Evolutionary conservation across 2,888 invertebrate genomes (phyloP).

Genomic region (Agrilus mali): DNA sequence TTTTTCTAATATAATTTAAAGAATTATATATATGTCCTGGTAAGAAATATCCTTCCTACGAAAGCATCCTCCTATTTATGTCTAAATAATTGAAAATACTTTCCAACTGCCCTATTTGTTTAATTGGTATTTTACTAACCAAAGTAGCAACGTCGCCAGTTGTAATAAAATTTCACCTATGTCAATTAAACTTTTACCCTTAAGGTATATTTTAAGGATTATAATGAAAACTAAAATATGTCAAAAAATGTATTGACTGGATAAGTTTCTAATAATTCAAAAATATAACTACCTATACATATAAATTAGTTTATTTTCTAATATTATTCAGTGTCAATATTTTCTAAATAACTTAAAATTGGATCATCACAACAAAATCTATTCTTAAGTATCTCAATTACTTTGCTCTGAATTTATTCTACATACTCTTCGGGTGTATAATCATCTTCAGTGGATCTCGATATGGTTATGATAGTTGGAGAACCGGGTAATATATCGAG

Average conservation of each 20-base stretch:
- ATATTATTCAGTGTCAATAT: conserved; percentile 12
- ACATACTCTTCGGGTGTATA: conserved; percentile 81
- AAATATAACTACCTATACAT: too few relatives aligned
- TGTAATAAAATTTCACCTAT: too few relatives aligned
- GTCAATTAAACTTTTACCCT: too few relatives aligned
- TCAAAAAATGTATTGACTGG: too few relatives aligned
- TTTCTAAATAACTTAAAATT: conserved; percentile 34
- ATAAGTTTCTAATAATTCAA: too few relatives aligned
- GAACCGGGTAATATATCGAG: conserved; percentile 44
- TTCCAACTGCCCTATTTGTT: conserved; percentile 55
- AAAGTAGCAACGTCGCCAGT: conserved; percentile 15
- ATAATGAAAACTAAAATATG: too few relatives aligned
- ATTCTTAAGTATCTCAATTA: conserved; percentile 44
- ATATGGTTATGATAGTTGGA: conserved; percentile 65
- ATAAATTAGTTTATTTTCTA: too few relatives aligned
- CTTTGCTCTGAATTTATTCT: conserved; percentile 59
- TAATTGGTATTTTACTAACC: conserved; percentile 38
- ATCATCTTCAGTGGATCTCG: conserved; percentile 77
- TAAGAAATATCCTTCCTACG: conserved; percentile 31
- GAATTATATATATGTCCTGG: conserved; percentile 17
- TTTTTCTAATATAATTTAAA: conserved; percentile 37
- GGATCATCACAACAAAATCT: conserved; percentile 41
- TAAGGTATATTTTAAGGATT: too few relatives aligned
- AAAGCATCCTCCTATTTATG: conserved; percentile 40
- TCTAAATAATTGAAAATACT: conserved; percentile 54